These are phyloP conservation scores for Gracilinanus agilis DNA, from an alignment of 2,113 vertebrate species.

Conservation along the genomic window DNA sequence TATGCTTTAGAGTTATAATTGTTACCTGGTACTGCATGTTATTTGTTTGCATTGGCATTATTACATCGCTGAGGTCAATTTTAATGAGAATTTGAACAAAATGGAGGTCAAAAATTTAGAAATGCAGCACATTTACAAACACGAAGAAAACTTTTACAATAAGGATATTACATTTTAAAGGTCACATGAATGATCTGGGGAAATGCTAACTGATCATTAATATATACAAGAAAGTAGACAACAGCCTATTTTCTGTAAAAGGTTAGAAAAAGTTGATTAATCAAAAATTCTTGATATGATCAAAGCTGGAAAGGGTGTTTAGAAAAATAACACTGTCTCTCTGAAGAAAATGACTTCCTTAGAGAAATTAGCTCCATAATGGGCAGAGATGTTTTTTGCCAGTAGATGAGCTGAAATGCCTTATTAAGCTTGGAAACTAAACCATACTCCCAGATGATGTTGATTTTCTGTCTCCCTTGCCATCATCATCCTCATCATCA, in stretches of 20 bases:
- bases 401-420: neutral
- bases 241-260: neutral
- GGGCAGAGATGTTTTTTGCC: neutral
- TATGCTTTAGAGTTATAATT: neutral
- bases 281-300: neutral
- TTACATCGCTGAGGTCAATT: neutral
- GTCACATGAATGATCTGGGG: neutral
- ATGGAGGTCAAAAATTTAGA: neutral
- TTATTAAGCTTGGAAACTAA: neutral
- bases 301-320: neutral
- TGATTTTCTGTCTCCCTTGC: neutral
- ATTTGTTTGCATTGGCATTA: neutral
- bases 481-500: neutral
- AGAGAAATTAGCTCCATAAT: neutral
- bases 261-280: neutral
- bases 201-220: neutral
- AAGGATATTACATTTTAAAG: neutral
- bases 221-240: neutral
- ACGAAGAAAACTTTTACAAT: neutral
- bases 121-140: neutral
- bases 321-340: neutral
- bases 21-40: neutral
- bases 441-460: neutral
- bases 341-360: neutral
- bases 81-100: neutral